Evolutionary conservation across 2,888 invertebrate genomes (phyloP).

Genomic region (Polylopha cassiicola): DNA sequence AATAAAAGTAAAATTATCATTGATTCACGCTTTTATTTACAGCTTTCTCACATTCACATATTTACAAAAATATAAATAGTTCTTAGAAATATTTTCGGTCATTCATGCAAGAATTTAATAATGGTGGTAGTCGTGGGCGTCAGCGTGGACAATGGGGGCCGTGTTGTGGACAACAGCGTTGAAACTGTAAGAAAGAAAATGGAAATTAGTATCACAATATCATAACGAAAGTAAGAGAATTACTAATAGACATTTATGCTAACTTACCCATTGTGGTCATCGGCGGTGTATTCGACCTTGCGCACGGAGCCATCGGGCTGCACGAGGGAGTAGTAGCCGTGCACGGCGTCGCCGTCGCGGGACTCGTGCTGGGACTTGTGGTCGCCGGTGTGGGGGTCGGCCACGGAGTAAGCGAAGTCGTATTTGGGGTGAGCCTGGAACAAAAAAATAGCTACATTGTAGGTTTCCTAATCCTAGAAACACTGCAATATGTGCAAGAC

Average conservation of each 20-base stretch:
- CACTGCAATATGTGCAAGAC: too few relatives aligned
- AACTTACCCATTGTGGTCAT: conserved; percentile 71
- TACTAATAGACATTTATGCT: too few relatives aligned
- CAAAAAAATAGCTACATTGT: background rate
- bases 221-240: too few relatives aligned
- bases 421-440: conserved; percentile 58
- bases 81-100: conserved; percentile 23
- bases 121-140: conserved; percentile 26
- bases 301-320: conserved; percentile 75
- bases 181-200: conserved; percentile 28
- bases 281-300: conserved; percentile 72
- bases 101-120: conserved; percentile 10
- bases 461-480: background rate
- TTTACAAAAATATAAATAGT: conserved; percentile 41
- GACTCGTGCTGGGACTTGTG: conserved; percentile 74
- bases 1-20: too few relatives aligned
- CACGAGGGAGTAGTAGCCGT: conserved; percentile 77
- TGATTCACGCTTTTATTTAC: conserved; percentile 37
- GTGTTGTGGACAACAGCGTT: conserved; percentile 36
- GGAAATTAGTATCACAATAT: background rate
- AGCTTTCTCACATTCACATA: conserved; percentile 28
- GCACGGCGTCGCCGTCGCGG: conserved; percentile 74
- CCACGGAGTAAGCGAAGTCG: conserved; percentile 71
- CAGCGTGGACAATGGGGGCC: conserved; percentile 30
- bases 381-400: conserved; percentile 77